These are phyloP conservation scores for Polypedilum vanderplanki DNA, from an alignment of 1,140 invertebrate species.

Conservation along the genomic window DNA sequence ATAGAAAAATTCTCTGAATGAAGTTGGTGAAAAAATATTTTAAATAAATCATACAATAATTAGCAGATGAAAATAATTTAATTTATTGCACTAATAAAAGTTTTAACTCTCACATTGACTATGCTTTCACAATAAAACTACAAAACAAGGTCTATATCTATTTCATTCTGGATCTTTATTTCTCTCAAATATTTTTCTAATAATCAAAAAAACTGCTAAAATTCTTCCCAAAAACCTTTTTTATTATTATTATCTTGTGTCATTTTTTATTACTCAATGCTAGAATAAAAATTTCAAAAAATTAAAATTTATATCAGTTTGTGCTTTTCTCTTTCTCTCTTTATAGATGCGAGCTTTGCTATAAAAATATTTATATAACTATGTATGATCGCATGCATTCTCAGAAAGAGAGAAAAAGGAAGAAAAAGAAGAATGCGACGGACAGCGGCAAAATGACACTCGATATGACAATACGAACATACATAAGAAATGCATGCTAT, in stretches of 20 bases:
- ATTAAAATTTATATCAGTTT: background rate
- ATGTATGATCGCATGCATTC: background rate
- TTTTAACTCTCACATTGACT: constrained; percentile 1
- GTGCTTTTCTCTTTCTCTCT: background rate
- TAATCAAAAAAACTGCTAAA: background rate
- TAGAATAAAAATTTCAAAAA: background rate
- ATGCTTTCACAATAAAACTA: constrained; percentile 4
- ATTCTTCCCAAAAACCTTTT: background rate
- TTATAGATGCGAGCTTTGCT: background rate
- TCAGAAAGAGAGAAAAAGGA: background rate
- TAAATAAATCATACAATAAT: too few species aligned
- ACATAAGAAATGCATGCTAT: background rate
- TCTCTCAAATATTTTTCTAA: background rate
- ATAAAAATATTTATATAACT: background rate
- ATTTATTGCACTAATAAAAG: background rate
- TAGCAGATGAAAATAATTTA: background rate
- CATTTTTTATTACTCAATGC: too few species aligned
- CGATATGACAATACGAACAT: background rate
- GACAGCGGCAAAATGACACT: background rate
- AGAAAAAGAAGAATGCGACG: background rate
- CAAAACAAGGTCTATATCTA: background rate
- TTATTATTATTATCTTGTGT: background rate
- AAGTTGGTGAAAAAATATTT: background rate
- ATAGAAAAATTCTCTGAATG: background rate
- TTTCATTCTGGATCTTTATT: background rate